A percentile compares a stretch with the other conserved stretches of the same genome.
These are phyloP conservation scores for Cyclina sinensis DNA, from an alignment of 1,140 invertebrate genomes.

Conservation along the genomic window DNA sequence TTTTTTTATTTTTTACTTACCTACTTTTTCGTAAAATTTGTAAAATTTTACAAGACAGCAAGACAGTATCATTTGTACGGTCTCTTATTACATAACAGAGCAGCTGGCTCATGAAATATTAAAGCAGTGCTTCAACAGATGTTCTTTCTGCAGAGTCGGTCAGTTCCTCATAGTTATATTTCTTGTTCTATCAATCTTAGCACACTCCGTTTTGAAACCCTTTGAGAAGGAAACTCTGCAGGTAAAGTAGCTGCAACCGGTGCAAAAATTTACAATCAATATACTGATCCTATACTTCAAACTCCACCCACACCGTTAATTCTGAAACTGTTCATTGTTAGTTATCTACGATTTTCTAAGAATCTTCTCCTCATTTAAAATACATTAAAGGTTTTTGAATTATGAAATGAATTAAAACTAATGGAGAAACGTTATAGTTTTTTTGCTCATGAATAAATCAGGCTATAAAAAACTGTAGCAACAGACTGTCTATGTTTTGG, in stretches of 20 bases:
- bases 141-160: background rate
- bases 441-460: constrained; percentile 35
- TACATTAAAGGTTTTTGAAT: constrained; percentile 19
- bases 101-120: no score
- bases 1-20: no score
- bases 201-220: no score
- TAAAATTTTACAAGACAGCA: no score
- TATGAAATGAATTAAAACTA: constrained; percentile 32
- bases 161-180: background rate
- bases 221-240: no score
- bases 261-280: background rate
- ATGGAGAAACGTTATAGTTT: background rate
- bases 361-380: constrained; percentile 17
- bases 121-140: background rate
- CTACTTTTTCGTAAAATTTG: no score
- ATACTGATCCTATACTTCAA: background rate
- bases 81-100: no score
- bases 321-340: background rate
- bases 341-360: background rate
- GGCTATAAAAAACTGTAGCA: background rate
- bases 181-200: background rate
- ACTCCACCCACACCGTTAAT: constrained; percentile 5
- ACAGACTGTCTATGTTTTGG: background rate
- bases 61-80: no score
- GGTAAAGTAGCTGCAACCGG: no score